phyloP scores from a whole-genome alignment of 2,888 invertebrate genomes.

The Lasioglossum pauxillum region DNA sequence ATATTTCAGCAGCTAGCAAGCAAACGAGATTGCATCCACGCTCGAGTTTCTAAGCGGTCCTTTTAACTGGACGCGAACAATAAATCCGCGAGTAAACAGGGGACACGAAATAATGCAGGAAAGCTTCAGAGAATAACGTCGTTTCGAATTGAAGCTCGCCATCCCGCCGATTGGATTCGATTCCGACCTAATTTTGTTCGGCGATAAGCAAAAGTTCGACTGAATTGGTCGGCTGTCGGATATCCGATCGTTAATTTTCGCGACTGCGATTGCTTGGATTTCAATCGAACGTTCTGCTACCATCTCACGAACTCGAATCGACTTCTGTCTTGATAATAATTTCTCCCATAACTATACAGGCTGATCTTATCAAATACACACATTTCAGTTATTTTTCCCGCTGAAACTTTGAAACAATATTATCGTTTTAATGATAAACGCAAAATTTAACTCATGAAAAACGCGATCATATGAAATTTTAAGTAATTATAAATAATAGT shows the following conservation, averaged over 20 bases:
- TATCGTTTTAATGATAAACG: neutral
- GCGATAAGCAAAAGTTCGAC: slow-evolving; percentile 32
- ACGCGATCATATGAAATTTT: neutral
- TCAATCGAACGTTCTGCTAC: neutral
- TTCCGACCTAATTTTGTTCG: slow-evolving; percentile 19
- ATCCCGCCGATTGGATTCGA: slow-evolving; percentile 21
- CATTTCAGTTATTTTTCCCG: neutral
- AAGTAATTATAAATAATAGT: neutral
- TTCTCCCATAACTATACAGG: neutral
- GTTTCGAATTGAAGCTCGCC: slow-evolving; percentile 7
- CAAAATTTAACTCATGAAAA: too few relatives aligned
- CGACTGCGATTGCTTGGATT: slow-evolving; percentile 66
- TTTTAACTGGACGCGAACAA: slow-evolving; percentile 30
- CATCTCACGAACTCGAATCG: slow-evolving; percentile 8
- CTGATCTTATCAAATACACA: neutral
- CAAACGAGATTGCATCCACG: slow-evolving; percentile 16
- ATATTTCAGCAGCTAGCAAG: slow-evolving; percentile 11
- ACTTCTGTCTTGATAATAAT: neutral
- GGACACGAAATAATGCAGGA: slow-evolving; percentile 20
- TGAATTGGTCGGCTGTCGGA: slow-evolving; percentile 35
- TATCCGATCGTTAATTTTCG: slow-evolving; percentile 72
- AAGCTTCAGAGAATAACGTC: neutral
- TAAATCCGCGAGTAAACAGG: slow-evolving; percentile 41
- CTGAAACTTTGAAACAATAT: neutral
- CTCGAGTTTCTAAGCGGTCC: slow-evolving; percentile 10